Percentiles rank a stretch among this genome's conserved stretches.
phyloP scores from a whole-genome alignment of 2,797 vertebrate species.

The Pterois miles region DNA sequence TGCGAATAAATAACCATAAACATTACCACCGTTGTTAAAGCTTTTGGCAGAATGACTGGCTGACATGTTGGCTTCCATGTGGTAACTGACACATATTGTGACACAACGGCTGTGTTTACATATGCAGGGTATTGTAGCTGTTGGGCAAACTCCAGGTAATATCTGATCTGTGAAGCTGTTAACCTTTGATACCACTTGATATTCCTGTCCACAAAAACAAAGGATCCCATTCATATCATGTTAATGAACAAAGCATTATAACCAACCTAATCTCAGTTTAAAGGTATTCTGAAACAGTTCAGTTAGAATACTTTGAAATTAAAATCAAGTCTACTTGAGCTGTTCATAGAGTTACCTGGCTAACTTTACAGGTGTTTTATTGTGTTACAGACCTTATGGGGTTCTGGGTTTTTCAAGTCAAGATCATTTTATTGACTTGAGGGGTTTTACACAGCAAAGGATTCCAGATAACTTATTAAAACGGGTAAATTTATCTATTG shows the following conservation, averaged over 20 bases:
- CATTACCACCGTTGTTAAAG: not conserved
- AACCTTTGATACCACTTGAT: not conserved
- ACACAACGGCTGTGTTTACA: not conserved
- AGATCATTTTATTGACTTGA: not conserved
- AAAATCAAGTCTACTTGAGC: not conserved
- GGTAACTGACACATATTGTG: not conserved
- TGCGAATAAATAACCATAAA: not conserved
- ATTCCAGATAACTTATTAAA: not conserved
- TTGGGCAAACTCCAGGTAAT: not conserved
- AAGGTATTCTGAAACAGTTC: not conserved
- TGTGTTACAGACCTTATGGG: too few relatives aligned
- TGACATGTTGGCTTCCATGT: too few relatives aligned
- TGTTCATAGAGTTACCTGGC: not conserved
- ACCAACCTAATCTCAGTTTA: not conserved
- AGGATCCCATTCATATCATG: not conserved
- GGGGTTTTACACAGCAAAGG: not conserved
- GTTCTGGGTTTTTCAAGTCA: too few relatives aligned
- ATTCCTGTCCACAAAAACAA: not conserved
- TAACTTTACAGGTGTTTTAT: too few relatives aligned
- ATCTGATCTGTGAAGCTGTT: not conserved
- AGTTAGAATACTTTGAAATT: not conserved
- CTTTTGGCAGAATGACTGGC: too few relatives aligned
- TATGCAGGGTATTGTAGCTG: not conserved
- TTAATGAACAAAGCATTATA: not conserved
- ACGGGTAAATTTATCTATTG: not conserved